Base-by-base conservation (phyloP, 2,888 invertebrate genomes). In the Eristalis pertinax region DNA sequence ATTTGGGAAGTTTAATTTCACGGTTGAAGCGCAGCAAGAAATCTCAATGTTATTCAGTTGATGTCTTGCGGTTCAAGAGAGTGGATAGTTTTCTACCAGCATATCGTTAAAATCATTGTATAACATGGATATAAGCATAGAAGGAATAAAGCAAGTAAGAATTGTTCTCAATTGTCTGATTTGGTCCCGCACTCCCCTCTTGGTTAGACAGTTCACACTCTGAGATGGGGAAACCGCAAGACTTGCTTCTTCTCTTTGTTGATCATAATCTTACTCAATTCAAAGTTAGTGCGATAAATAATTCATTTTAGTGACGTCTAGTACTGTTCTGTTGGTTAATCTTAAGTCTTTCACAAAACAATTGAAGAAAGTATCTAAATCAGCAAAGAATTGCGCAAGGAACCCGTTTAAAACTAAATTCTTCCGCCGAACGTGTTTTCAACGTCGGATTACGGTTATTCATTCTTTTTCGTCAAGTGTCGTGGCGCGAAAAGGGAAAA, bases 1-100 rank as follows among this genome's bases (percentile, higher is more conserved):
- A 86, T 78, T 86, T 86, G 15, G 50, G 67, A 67, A 65, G 24
- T 69, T 22, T 43, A 68, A 62, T 85, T 77, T 69, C 73, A 67
- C 68, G 24, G 7, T 11, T 63, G 60, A 68, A 13, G 58, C 24
- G 22, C 29, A 11, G 10, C 19, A 22, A 43, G 15, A 38, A n/a
- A 29, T 62, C 60, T 38, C 19, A 22, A 38, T 76, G 64, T 56
- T 22, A 50, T 50, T 69, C 29, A 32, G 60, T 75, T 75, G 43
- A n/a, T 43, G 64, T 69, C 75, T 75, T 19, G 56, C 26, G 22
- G 43, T 56, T 38, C 8, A 50, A 50, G 19, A 19, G 19, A 62
- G 26, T 41, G 62, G 43, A 32, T 19, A 38, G 5, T 35, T 76
- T 4, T 29, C 7, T 11, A 13, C 26, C 13, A 19, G 7, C 1